Conservation (phyloP, 2,797 vertebrate genomes). For the Chloroceryle inda region DNA sequence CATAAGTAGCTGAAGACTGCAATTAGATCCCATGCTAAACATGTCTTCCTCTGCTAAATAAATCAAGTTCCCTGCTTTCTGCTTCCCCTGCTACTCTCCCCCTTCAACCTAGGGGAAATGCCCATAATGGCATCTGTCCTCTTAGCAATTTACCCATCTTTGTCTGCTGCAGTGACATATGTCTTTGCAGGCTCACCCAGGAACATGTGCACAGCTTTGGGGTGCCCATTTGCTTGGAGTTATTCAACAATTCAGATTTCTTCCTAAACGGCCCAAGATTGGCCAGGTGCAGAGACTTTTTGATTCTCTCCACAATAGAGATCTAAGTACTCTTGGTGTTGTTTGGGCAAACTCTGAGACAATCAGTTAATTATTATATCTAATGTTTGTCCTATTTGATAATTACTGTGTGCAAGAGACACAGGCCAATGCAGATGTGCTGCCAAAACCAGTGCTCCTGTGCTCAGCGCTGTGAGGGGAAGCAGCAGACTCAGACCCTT, state of each 20-base stretch:
- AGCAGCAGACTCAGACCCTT: neutral
- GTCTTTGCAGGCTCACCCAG: neutral
- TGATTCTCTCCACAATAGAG: neutral
- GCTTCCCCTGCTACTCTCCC: neutral
- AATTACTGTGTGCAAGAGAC: neutral
- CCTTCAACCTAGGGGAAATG: neutral
- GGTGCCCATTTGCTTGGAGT: neutral
- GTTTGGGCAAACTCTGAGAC: neutral
- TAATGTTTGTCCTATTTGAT: slow-evolving; percentile 17
- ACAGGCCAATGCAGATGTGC: neutral
- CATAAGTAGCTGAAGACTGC: neutral
- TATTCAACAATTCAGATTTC: neutral
- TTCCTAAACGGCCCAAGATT: neutral
- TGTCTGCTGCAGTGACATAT: neutral
- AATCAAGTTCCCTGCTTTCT: neutral
- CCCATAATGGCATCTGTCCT: neutral
- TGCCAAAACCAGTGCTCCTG: rapidly evolving
- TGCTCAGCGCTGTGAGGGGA: neutral
- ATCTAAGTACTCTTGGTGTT: neutral
- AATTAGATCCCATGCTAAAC: neutral
- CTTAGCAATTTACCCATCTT: rapidly evolving
- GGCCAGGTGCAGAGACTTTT: neutral
- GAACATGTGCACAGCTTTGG: rapidly evolving
- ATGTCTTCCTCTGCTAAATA: neutral
- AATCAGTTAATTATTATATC: slow-evolving; percentile 25